Percentiles rank a stretch among this genome's conserved stretches.
Conservation (phyloP, 2,888 invertebrate genomes). For the Cylloceria caligata region DNA sequence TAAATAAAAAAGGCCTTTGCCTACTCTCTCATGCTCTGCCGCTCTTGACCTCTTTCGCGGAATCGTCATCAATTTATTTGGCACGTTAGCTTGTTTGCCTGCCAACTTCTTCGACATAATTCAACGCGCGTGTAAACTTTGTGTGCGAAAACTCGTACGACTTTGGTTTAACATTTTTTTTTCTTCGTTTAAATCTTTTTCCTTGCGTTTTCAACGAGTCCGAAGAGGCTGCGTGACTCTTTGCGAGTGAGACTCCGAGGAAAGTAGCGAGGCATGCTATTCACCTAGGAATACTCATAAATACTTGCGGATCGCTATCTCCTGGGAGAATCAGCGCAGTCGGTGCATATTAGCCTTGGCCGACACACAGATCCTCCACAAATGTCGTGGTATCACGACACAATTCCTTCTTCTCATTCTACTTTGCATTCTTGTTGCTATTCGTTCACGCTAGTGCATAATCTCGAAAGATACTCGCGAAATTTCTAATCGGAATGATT, state of each 20-base stretch:
- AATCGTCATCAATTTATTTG: slow-evolving; percentile 52
- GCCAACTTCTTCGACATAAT: slow-evolving; percentile 46
- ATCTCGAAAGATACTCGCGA: not conserved
- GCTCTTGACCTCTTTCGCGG: slow-evolving; percentile 29
- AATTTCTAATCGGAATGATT: not conserved
- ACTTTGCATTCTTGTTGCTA: not conserved
- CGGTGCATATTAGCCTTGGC: slow-evolving; percentile 42
- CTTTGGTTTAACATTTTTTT: not conserved
- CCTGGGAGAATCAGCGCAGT: slow-evolving; percentile 41
- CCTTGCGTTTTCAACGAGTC: slow-evolving; percentile 3
- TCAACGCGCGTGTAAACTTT: slow-evolving; percentile 42
- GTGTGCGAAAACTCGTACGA: slow-evolving; percentile 11
- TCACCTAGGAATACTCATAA: slow-evolving; percentile 41
- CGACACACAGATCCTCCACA: slow-evolving; percentile 28
- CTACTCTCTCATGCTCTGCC: slow-evolving; percentile 24
- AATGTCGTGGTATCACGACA: slow-evolving; percentile 25
- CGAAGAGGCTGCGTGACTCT: slow-evolving; percentile 15
- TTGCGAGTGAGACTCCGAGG: slow-evolving; percentile 12
- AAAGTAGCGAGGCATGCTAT: slow-evolving; percentile 26
- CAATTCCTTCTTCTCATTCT: not conserved
- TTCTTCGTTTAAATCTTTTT: not conserved
- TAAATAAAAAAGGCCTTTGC: slow-evolving; percentile 21
- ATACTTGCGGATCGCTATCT: slow-evolving; percentile 37
- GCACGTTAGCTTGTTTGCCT: slow-evolving; percentile 50
- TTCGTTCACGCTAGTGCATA: not conserved